Evolutionary conservation across 2,888 invertebrate genomes (phyloP).

Genomic region (Pharmacophagus antenor): DNA sequence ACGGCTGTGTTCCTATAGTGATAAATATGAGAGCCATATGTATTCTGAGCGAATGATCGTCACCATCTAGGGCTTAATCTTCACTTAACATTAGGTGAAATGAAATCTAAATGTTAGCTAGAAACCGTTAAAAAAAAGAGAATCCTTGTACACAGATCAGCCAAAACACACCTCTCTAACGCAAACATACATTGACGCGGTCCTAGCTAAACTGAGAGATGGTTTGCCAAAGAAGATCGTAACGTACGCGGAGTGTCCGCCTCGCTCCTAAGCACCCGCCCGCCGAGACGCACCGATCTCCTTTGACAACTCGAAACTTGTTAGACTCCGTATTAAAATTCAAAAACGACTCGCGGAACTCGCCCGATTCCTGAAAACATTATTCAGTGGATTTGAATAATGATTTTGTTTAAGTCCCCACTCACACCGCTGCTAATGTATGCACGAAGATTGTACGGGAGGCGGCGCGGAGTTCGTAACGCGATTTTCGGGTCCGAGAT

Average conservation of each 20-base stretch:
- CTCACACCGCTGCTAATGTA: conserved; percentile 67
- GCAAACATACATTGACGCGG: no score
- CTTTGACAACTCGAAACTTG: conserved; percentile 78
- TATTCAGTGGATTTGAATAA: conserved; percentile 80
- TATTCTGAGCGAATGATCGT: no score
- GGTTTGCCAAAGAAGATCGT: no score
- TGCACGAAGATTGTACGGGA: conserved; percentile 65
- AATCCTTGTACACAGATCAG: no score
- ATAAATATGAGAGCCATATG: no score
- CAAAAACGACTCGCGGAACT: conserved; percentile 78
- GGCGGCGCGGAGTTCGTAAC: conserved; percentile 61
- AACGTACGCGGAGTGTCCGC: conserved; percentile 46
- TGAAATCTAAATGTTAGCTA: no score
- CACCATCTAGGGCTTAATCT: no score
- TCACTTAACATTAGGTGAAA: no score
- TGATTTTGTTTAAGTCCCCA: conserved; percentile 74
- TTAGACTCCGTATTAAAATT: conserved; percentile 80
- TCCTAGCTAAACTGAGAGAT: no score
- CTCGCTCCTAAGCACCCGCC: conserved; percentile 40
- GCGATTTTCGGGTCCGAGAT: conserved; percentile 76
- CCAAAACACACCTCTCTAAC: no score
- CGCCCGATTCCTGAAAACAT: conserved; percentile 77
- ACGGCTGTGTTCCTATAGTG: no score
- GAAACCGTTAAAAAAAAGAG: no score
- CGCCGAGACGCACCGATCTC: conserved; percentile 63